Evolutionary conservation across 2,113 vertebrate genomes (phyloP).

Genomic region (Eleginops maclovinus): DNA sequence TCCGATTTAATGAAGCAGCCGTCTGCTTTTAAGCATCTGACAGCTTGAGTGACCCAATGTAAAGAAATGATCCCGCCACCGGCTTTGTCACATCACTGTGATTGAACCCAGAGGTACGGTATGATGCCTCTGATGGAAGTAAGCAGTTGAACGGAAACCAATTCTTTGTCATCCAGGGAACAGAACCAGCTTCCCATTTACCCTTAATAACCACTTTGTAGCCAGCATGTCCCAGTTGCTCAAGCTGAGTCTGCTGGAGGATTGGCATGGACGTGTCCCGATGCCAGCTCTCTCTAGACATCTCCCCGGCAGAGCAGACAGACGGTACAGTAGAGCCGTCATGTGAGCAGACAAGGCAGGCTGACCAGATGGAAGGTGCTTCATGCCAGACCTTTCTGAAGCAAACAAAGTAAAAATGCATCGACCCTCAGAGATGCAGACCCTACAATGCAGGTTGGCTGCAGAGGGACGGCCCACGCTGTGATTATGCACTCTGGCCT

Average conservation of each 20-base stretch:
- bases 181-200: slow-evolving; percentile 10
- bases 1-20: too few relatives aligned
- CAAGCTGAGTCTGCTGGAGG: slow-evolving; percentile 43
- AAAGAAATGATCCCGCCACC: not conserved
- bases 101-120: too few relatives aligned
- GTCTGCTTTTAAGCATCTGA: too few relatives aligned
- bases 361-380: slow-evolving; percentile 51
- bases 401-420: slow-evolving; percentile 31
- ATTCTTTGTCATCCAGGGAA: slow-evolving; percentile 15
- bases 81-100: not conserved
- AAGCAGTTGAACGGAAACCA: slow-evolving; percentile 1
- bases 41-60: too few relatives aligned
- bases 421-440: slow-evolving; percentile 26
- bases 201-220: slow-evolving; percentile 52
- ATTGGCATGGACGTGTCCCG: not conserved
- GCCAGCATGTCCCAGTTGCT: slow-evolving; percentile 40
- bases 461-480: not conserved
- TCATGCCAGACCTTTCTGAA: slow-evolving; percentile 31
- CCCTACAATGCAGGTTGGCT: slow-evolving; percentile 11
- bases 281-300: slow-evolving; percentile 27
- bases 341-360: slow-evolving; percentile 42
- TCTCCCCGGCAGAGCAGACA: slow-evolving; percentile 32
- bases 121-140: not conserved
- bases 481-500: not conserved
- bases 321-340: slow-evolving; percentile 32